These are phyloP conservation scores for Aspidiotus destructor DNA, from an alignment of 2,888 invertebrate species.

Conservation along the genomic window DNA sequence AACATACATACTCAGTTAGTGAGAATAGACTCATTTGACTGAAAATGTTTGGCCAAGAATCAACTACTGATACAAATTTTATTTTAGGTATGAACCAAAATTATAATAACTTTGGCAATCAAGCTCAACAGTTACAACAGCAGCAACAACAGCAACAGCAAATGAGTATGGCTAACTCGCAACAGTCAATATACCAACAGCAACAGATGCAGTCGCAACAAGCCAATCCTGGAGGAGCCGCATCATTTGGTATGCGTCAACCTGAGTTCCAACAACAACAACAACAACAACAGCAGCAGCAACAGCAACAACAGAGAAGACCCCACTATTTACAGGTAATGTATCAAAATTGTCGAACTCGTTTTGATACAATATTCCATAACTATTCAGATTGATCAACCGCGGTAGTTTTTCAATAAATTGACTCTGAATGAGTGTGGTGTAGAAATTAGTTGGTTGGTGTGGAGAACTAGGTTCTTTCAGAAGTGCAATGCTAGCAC, in stretches of 20 bases:
- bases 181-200: conserved; percentile 19
- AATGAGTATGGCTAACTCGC: conserved; percentile 9
- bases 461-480: no score
- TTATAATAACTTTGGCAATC: conserved; percentile 51
- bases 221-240: conserved; percentile 7
- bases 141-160: conserved; percentile 35
- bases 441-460: no score
- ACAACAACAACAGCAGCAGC: conserved; percentile 35
- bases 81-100: conserved; percentile 51
- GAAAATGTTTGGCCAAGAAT: no score
- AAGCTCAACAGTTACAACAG: conserved; percentile 47
- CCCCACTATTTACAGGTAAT: conserved; percentile 39
- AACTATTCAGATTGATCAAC: neutral
- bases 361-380: neutral
- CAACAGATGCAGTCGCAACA: conserved; percentile 24
- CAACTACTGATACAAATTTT: conserved; percentile 4
- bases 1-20: no score
- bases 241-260: conserved; percentile 35
- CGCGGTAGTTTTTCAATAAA: no score
- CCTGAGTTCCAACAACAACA: conserved; percentile 36
- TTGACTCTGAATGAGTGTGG: no score
- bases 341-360: no score
- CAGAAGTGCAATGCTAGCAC: no score
- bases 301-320: conserved; percentile 37
- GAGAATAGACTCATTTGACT: no score